These are phyloP conservation scores for Tauraco erythrolophus DNA, from an alignment of 2,113 vertebrate genomes.

Conservation along the genomic window DNA sequence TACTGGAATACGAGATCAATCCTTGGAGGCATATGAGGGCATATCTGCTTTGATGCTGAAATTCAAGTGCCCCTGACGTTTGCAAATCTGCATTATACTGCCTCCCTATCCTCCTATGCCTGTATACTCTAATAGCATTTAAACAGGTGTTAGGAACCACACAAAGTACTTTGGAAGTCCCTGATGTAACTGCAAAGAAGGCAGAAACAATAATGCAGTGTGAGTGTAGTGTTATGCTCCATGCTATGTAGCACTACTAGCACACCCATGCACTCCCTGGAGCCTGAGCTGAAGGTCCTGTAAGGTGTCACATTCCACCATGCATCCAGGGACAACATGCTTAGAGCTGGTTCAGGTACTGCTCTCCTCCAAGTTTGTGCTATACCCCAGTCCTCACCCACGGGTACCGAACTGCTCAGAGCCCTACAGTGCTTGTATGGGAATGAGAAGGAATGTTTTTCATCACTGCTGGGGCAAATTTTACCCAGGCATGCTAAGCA, in stretches of 20 bases:
- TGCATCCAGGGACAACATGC: background rate
- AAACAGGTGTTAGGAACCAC: background rate
- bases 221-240: background rate
- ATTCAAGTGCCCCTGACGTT: background rate
- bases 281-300: background rate
- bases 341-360: background rate
- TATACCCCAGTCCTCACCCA: too few relatives aligned
- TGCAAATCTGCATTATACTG: background rate
- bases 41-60: background rate
- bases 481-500: background rate
- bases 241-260: too few relatives aligned
- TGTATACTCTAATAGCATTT: accelerated
- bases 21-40: background rate
- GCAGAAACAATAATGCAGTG: background rate
- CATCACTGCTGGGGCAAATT: background rate
- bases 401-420: background rate
- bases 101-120: background rate
- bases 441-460: background rate
- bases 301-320: background rate
- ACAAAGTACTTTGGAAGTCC: background rate
- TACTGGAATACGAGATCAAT: background rate
- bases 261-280: background rate
- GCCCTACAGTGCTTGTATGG: background rate
- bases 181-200: background rate
- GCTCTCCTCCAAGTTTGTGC: background rate